Percentiles rank a stretch among this genome's conserved stretches.
Conservation (phyloP, 2,797 vertebrate genomes). For the Sebastes itinus region DNA sequence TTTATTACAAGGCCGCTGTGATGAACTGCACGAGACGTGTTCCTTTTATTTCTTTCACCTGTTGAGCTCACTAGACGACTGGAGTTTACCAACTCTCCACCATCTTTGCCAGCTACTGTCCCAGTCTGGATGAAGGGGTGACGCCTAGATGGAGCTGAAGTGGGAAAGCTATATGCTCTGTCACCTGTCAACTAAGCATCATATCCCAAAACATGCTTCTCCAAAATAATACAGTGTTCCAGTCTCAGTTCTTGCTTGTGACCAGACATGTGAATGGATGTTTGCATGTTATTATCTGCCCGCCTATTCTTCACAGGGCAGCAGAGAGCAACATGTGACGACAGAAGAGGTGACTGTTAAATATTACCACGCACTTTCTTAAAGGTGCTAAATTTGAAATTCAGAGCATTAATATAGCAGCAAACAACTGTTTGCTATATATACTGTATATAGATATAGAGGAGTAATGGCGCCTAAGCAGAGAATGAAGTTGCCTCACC, state of each 20-base stretch:
- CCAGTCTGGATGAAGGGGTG: neutral
- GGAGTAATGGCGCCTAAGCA: neutral
- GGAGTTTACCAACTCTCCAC: neutral
- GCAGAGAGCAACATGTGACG: neutral
- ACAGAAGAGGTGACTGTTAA: neutral
- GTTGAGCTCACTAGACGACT: neutral
- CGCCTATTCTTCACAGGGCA: neutral
- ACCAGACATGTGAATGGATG: neutral
- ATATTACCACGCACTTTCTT: neutral
- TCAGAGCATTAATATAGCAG: neutral
- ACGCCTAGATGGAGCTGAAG: neutral
- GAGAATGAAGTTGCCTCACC: neutral
- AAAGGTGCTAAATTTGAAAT: neutral
- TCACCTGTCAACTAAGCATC: neutral
- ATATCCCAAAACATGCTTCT: neutral
- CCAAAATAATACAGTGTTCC: neutral
- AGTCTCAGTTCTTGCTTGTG: neutral
- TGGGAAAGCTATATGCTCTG: neutral
- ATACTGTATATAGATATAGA: neutral
- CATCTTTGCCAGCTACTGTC: neutral
- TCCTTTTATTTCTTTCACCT: neutral
- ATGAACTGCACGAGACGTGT: neutral
- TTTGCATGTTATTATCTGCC: fast-evolving
- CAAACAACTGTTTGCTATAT: neutral
- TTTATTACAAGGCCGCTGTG: neutral